These are phyloP conservation scores for Zonitis immaculata DNA, from an alignment of 2,888 invertebrate genomes.

Conservation along the genomic window DNA sequence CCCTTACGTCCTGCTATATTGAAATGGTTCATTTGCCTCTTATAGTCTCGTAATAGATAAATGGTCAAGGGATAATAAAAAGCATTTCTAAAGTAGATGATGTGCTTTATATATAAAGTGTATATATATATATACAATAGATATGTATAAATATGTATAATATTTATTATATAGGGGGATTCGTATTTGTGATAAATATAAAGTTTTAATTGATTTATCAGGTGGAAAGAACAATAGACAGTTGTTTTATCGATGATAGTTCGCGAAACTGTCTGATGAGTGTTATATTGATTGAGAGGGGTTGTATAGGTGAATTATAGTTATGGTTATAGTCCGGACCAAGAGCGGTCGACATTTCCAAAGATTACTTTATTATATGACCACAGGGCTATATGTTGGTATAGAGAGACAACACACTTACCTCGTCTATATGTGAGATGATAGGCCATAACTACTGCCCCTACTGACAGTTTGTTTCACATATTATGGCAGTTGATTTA, in stretches of 20 bases:
- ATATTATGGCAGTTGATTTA: constrained; percentile 47
- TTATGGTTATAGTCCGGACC: constrained; percentile 47
- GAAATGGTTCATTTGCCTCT: constrained; percentile 47
- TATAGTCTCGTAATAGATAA: constrained; percentile 39
- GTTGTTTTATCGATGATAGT: constrained; percentile 37
- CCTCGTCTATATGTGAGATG: constrained; percentile 47
- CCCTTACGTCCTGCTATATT: constrained; percentile 40
- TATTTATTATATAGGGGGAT: constrained; percentile 38
- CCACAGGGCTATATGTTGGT: constrained; percentile 38
- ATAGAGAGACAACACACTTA: constrained; percentile 46
- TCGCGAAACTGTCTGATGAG: constrained; percentile 34
- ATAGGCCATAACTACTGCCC: constrained; percentile 48
- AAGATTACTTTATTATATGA: constrained; percentile 50
- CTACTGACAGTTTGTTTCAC: constrained; percentile 46
- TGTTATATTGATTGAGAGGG: constrained; percentile 35
- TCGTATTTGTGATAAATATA: constrained; percentile 10
- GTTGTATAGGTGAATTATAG: constrained; percentile 47
- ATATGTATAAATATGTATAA: no score
- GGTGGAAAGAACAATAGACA: constrained; percentile 44
- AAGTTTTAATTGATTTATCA: constrained; percentile 46
- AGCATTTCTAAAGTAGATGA: constrained; percentile 26
- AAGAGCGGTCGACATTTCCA: constrained; percentile 44
- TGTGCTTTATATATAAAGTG: no score
- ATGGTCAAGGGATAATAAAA: constrained; percentile 40
- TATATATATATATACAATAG: no score